Conservation (phyloP, 2,113 vertebrate species). For the Morone chrysops region DNA sequence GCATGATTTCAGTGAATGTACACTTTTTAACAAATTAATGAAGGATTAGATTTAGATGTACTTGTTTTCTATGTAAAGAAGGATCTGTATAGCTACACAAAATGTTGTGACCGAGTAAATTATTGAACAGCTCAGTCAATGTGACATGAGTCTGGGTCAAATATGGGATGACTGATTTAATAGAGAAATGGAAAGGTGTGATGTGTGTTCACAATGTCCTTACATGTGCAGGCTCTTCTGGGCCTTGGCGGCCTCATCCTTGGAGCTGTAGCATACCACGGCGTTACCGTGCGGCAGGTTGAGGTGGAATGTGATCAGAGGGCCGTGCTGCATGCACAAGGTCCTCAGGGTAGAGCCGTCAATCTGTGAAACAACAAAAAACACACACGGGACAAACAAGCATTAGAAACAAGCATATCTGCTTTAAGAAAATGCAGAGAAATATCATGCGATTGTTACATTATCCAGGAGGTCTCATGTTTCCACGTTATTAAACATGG, state of each 20-base stretch:
- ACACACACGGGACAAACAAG: not conserved
- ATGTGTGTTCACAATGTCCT: constrained; percentile 67
- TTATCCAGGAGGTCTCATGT: too few relatives aligned
- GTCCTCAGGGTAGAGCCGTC: constrained; percentile 99
- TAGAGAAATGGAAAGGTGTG: not conserved
- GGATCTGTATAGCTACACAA: too few relatives aligned
- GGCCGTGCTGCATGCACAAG: constrained; percentile 99
- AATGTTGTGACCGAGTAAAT: not conserved
- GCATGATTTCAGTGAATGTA: too few relatives aligned
- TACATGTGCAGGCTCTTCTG: constrained; percentile 99
- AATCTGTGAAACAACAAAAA: constrained; percentile 83
- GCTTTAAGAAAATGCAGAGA: not conserved
- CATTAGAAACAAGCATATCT: not conserved
- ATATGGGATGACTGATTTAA: not conserved
- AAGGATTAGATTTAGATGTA: too few relatives aligned
- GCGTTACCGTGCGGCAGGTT: constrained; percentile 98
- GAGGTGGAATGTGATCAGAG: constrained; percentile 99
- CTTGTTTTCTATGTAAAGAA: too few relatives aligned
- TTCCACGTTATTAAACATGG: too few relatives aligned
- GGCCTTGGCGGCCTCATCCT: constrained; percentile 99
- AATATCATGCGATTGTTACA: too few relatives aligned
- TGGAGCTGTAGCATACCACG: constrained; percentile 98
- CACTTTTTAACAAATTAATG: too few relatives aligned
- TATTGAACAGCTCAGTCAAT: not conserved
- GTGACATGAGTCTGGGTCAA: not conserved